Conservation (phyloP, 2,113 vertebrate species). For the Panthera uncia region DNA sequence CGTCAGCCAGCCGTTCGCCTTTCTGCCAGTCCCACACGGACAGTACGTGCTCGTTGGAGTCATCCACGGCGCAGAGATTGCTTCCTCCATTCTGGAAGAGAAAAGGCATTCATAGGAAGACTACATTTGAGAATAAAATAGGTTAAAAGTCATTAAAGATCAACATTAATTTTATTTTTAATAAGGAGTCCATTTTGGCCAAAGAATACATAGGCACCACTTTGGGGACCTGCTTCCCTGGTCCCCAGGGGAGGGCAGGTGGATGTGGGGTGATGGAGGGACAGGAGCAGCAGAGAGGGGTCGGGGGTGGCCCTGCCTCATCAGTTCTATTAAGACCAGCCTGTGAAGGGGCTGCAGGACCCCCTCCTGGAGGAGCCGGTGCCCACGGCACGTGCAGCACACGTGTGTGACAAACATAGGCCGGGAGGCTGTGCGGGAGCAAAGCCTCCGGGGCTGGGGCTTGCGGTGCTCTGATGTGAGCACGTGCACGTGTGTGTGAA, state of each 20-base stretch:
- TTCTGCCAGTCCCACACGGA: constrained; percentile 99
- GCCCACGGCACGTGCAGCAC: fast-evolving
- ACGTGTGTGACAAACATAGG: fast-evolving
- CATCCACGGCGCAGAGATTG: constrained; percentile 94
- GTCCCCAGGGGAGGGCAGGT: background rate
- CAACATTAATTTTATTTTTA: background rate
- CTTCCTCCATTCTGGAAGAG: constrained; percentile 94
- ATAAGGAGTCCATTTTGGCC: background rate
- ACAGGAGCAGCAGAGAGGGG: background rate
- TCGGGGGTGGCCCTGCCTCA: fast-evolving
- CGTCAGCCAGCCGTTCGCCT: constrained; percentile 94
- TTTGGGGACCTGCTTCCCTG: background rate
- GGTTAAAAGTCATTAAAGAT: background rate
- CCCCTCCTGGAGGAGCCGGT: background rate
- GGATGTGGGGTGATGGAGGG: background rate
- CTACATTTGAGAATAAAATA: background rate
- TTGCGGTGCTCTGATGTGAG: fast-evolving
- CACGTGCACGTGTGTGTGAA: fast-evolving
- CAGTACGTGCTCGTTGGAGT: constrained; percentile 97
- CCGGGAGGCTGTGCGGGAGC: fast-evolving
- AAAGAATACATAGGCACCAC: fast-evolving
- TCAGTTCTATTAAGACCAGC: background rate
- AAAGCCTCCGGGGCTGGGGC: fast-evolving
- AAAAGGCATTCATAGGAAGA: background rate
- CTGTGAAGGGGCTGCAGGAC: background rate